Evolutionary conservation across 2,113 vertebrate species (phyloP), one percentile per base, ranked within the genome.

Genomic region (Notarius lentiginosus): DNA sequence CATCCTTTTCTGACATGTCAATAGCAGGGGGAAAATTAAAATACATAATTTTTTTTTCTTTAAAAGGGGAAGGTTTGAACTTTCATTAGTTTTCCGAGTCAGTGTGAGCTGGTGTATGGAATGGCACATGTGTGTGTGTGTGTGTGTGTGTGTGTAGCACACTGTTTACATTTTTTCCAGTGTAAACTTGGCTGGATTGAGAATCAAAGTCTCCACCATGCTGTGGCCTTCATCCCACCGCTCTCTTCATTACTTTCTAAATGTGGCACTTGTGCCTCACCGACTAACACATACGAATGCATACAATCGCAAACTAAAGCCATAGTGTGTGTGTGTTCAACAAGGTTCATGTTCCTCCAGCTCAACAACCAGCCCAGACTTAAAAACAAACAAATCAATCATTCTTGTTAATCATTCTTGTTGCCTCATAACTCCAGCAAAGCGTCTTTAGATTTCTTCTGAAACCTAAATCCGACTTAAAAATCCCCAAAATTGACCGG

Each of bases 121-220:
- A 49, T 3, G 5, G 4, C 14, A 51, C 53, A n/a, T n/a, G n/a
- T n/a, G n/a, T n/a, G n/a, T n/a, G 53, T 30, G 63, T 55, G 68
- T 58, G 83, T 27, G 63, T 51, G 63, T 20, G 27, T 47, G 80
- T 8, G n/a, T 8, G n/a, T 24, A 85, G 27, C 2, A 77, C 24
- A 63, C 15, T 24, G 76, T 86, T 86, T 86, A 80, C 61, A 86
- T 79, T 80, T 68, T n/a, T 70, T 41, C 8, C 12, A n/a, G 84
- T 58, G 24, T 68, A 79, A 86, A 86, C 75, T 68, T 86, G 49
- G 75, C 75, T 34, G 17, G 7, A 11, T 34, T 4, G 2, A 56
- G 27, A 68, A 20, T 1, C 15, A 76, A 30, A 27, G 55, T 18
- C 72, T 27, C n/a, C 53, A 58, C 34, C 10, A 3, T 2, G 22